Conservation (phyloP, 2,797 vertebrate genomes). For the Pygocentrus nattereri region DNA sequence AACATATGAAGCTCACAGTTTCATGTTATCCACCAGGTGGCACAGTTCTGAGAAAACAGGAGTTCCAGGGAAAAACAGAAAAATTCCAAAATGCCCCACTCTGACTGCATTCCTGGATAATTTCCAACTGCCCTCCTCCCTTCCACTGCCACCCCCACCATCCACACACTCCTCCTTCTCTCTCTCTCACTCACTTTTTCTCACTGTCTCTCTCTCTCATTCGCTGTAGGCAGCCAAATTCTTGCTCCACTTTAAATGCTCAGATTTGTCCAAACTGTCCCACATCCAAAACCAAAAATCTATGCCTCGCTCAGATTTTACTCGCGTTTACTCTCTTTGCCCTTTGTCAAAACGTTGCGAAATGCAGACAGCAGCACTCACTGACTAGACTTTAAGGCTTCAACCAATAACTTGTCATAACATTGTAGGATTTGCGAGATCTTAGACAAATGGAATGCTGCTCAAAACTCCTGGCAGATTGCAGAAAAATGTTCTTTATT, state of each 20-base stretch:
- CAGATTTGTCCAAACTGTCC: slow-evolving; percentile 70
- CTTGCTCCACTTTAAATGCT: slow-evolving; percentile 60
- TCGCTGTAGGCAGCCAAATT: slow-evolving; percentile 2
- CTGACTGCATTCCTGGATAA: slow-evolving; percentile 69
- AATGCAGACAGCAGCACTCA: background rate
- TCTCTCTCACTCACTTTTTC: background rate
- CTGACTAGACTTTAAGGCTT: background rate
- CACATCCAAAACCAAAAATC: slow-evolving; percentile 28
- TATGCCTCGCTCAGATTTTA: background rate
- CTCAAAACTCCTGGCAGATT: background rate
- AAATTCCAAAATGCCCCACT: slow-evolving; percentile 72
- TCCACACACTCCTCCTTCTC: background rate
- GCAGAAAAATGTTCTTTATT: background rate
- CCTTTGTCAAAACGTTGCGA: background rate
- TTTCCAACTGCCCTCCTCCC: slow-evolving; percentile 21
- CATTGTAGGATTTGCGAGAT: background rate
- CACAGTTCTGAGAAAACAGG: slow-evolving; percentile 63
- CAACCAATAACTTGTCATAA: background rate
- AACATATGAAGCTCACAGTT: slow-evolving; percentile 39
- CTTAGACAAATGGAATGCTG: background rate
- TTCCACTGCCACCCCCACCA: slow-evolving; percentile 13
- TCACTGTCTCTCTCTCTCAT: background rate
- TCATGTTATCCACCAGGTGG: slow-evolving; percentile 75
- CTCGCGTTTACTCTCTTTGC: slow-evolving; percentile 1
- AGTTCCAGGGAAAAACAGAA: slow-evolving; percentile 47